Base-by-base conservation (phyloP, 2,888 invertebrate genomes). In the Agapostemon virescens region DNA sequence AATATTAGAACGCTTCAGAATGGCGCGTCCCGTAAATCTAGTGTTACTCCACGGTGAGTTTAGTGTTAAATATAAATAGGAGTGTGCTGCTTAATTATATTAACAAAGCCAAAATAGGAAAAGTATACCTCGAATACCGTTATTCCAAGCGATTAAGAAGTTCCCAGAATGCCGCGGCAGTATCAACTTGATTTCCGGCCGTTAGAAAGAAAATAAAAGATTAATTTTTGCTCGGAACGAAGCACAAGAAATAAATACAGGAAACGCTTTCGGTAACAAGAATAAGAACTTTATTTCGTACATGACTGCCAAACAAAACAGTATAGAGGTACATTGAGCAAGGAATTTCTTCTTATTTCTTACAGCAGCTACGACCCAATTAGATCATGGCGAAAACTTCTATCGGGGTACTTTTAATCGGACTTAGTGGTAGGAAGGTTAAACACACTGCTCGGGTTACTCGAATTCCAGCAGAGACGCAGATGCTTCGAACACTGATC, bases 301-400 rank as follows among this genome's bases (percentile, higher is more conserved):
- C 30, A 20, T 30, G 70, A 4, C 42, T 30, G 33, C 11, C n/a
- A 20, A 42, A 58, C 26, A 20, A 45, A 30, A 55, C 55, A 42
- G 42, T 42, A 42, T 58, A 2, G 61, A 30, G 30, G 55, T 40
- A 61, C 61, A 61, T 20, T 9, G 26, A 2, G 58, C n/a, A 30
- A 33, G 61, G 61, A 70, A 70, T 45, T 70, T 42, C 61, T 42
- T 11, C 45, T 23, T 17, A 15, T 15, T 58, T 33, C 30, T 20
- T 61, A n/a, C 38, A 23, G 42, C 61, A 42, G 42, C 33, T 15
- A 42, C 58, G 70, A 33, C 40, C 70, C 30, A 61, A 70, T 70
- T 61, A 55, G 70, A 70, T 61, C 70, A 42, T 13, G 20, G 58
- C 23, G 61, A 30, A 61, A 58, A 61, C 40, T 70, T 70, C 42